Percentiles rank a stretch among this genome's conserved stretches.
phyloP scores from a whole-genome alignment of 1,140 invertebrate genomes.

The Drosophila ananassae region DNA sequence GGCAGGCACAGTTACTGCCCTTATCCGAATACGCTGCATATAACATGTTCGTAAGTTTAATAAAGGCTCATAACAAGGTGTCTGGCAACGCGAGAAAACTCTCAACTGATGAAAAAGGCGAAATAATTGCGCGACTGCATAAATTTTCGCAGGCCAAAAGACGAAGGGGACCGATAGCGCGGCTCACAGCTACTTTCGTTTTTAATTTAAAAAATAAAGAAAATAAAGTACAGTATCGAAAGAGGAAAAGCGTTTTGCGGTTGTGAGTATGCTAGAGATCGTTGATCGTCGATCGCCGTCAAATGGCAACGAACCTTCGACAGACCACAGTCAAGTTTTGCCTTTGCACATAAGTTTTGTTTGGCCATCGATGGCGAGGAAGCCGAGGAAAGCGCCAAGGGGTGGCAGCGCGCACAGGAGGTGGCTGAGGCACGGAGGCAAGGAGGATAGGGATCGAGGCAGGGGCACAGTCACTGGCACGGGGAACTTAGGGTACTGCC shows the following conservation, averaged over 20 bases:
- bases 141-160: conserved; percentile 60
- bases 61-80: conserved; percentile 44
- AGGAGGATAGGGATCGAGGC: not conserved
- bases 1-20: not conserved
- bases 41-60: conserved; percentile 18
- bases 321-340: conserved; percentile 75
- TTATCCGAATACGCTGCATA: not conserved
- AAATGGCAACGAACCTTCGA: conserved; percentile 80
- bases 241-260: conserved; percentile 63
- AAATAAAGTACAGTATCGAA: conserved; percentile 32
- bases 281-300: conserved; percentile 56
- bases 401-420: not conserved
- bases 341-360: conserved; percentile 73
- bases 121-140: conserved; percentile 77
- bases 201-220: conserved; percentile 67
- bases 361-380: conserved; percentile 41
- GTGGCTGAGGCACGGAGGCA: not conserved
- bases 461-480: not conserved
- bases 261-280: conserved; percentile 41
- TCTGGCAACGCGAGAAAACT: conserved; percentile 47
- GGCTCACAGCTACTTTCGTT: conserved; percentile 74
- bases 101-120: conserved; percentile 38
- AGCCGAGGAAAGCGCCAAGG: conserved; percentile 9
- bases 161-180: conserved; percentile 23
- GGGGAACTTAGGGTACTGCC: conserved; percentile 10